Evolutionary conservation across 2,113 vertebrate genomes (phyloP).

Genomic region (Helogale parvula): DNA sequence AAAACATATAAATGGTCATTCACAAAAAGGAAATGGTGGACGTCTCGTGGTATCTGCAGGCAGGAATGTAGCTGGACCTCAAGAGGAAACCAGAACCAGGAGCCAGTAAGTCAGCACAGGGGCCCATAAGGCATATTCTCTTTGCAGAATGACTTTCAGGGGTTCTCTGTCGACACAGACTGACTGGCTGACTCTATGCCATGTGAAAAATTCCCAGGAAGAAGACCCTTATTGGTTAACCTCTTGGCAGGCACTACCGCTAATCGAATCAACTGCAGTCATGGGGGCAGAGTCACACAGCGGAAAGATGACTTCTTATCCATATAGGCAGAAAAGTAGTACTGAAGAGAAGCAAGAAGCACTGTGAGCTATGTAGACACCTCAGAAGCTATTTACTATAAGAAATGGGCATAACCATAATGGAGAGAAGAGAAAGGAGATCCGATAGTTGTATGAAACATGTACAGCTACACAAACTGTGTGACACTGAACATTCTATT

Average conservation of each 20-base stretch:
- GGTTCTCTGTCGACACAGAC: neutral
- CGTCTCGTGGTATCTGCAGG: neutral
- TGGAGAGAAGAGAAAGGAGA: neutral
- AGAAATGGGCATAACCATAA: neutral
- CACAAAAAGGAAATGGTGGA: neutral
- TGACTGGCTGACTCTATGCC: neutral
- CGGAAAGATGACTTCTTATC: neutral
- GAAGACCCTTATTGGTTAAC: neutral
- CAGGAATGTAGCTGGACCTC: neutral
- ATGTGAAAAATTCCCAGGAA: neutral
- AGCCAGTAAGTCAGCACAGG: neutral
- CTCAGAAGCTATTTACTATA: neutral
- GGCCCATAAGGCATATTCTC: neutral
- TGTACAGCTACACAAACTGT: neutral
- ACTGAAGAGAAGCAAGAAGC: conserved; percentile 15
- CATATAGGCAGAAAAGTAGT: neutral
- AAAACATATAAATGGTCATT: neutral
- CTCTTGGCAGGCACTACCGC: neutral
- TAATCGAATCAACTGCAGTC: neutral
- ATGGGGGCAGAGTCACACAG: neutral
- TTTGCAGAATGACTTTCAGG: conserved; percentile 2
- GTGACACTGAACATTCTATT: neutral
- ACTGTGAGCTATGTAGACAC: neutral
- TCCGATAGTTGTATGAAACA: neutral
- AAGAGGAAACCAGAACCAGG: neutral